phyloP scores from a whole-genome alignment of 1,140 invertebrate genomes.

The Conus betulinus region DNA sequence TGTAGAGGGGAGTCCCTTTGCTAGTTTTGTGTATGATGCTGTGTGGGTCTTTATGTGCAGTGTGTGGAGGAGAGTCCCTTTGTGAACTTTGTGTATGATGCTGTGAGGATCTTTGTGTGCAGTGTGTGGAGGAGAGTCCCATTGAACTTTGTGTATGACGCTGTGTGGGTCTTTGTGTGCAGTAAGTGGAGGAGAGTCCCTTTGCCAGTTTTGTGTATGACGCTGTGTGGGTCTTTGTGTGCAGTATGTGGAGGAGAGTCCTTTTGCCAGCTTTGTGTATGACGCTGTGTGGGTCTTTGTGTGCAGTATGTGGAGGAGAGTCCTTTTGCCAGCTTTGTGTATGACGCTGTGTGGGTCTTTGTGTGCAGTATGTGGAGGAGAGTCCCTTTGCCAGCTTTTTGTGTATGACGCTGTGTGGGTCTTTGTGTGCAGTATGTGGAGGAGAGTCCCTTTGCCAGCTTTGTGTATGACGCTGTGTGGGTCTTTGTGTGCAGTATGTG shows the following conservation, averaged over 20 bases:
- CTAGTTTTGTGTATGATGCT: not conserved
- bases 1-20: not conserved
- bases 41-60: conserved; percentile 48
- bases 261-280: conserved; percentile 69
- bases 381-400: conserved; percentile 69
- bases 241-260: conserved; percentile 72
- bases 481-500: too few species aligned
- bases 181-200: too few species aligned
- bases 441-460: too few species aligned
- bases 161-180: conserved; percentile 91
- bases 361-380: conserved; percentile 60
- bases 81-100: conserved; percentile 88
- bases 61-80: conserved; percentile 78
- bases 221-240: conserved; percentile 12
- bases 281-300: not conserved
- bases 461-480: not conserved
- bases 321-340: conserved; percentile 85
- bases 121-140: too few species aligned
- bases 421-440: conserved; percentile 76
- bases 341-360: conserved; percentile 91
- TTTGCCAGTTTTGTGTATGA: too few species aligned
- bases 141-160: too few species aligned
- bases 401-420: conserved; percentile 91
- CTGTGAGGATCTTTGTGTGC: conserved; percentile 91
- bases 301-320: conserved; percentile 71